A percentile compares a stretch with the other conserved stretches of the same genome.
phyloP scores from a whole-genome alignment of 53 echinoderm and acorn worm genomes.

The Holothuria scabra region DNA sequence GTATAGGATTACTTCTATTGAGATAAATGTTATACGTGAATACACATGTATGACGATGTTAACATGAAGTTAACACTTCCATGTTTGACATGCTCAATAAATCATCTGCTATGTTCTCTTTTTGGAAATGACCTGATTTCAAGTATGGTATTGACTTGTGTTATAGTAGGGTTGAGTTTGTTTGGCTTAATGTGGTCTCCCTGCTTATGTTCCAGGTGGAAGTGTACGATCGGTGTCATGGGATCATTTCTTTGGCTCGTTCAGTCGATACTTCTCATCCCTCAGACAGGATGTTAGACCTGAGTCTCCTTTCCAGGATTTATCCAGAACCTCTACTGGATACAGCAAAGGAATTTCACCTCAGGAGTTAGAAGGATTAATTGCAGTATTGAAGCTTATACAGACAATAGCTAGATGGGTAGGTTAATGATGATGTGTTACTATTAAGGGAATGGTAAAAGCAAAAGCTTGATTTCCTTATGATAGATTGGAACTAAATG shows the following conservation, averaged over 20 bases:
- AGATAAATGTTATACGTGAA: too few species aligned
- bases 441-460: too few species aligned
- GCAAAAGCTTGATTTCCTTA: too few species aligned
- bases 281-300: constrained; percentile 84
- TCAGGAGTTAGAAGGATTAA: constrained; percentile 70
- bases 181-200: too few species aligned
- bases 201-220: constrained; percentile 58
- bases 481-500: too few species aligned
- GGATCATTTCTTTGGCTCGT: constrained; percentile 95
- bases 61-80: too few species aligned
- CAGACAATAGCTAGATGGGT: constrained; percentile 85
- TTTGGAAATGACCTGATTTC: too few species aligned
- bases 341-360: constrained; percentile 91
- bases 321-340: constrained; percentile 46
- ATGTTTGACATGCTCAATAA: too few species aligned
- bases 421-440: neutral
- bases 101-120: too few species aligned
- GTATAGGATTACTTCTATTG: too few species aligned
- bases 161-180: neutral
- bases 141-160: too few species aligned
- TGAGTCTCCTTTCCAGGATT: constrained; percentile 67
- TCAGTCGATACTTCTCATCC: constrained; percentile 89
- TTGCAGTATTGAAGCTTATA: constrained; percentile 77
- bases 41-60: too few species aligned
- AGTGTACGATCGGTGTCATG: constrained; percentile 86